Evolutionary conservation across 2,797 vertebrate genomes (phyloP), one percentile per base, ranked within the genome.

Genomic region (Sebastolobus altivelis): DNA sequence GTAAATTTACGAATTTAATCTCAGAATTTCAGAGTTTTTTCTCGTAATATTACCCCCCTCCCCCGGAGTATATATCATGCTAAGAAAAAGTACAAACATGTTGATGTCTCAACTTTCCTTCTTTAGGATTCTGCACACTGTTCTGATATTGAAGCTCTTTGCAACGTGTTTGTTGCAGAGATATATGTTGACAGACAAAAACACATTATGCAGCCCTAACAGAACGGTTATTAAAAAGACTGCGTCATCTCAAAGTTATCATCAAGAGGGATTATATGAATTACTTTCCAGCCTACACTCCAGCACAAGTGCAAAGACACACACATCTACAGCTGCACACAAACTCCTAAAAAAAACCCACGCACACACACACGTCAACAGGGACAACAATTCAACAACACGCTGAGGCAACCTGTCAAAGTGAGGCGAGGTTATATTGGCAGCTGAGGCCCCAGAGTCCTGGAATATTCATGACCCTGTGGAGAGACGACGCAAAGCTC

Each of bases 381-480:
- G 6, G 7, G 60, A 60, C 31, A 38, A 33, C 27, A 63, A 29
- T 46, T 38, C 65, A 49, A 66, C 0, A 65, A 43, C 60, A 56
- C 22, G 0, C 29, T 54, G 46, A 49, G 65, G 40, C 69, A 58
- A 46, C 29, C 63, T 65, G 71, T 84, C 72, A 43, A 22, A 74
- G 73, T 49, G 29, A 27, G 59, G 40, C 5, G 25, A 62, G 83
- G 65, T 46, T 54, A 61, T 72, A 61, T 69, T 62, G 60, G 60
- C 72, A 55, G 63, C 22, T 6, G 29, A 46, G 62, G 59, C 46
- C 43, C 8, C 4, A 13, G 66, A 81, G 35, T 25, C 49, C 49
- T 81, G 67, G 73, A 75, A 84, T 88, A 89, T 81, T 82, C 67
- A 87, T 69, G 52, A 71, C 61, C 27, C 33, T 18, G 46, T 38